Base-by-base conservation (phyloP, 2,797 vertebrate genomes). In the Hydrolagus colliei region DNA sequence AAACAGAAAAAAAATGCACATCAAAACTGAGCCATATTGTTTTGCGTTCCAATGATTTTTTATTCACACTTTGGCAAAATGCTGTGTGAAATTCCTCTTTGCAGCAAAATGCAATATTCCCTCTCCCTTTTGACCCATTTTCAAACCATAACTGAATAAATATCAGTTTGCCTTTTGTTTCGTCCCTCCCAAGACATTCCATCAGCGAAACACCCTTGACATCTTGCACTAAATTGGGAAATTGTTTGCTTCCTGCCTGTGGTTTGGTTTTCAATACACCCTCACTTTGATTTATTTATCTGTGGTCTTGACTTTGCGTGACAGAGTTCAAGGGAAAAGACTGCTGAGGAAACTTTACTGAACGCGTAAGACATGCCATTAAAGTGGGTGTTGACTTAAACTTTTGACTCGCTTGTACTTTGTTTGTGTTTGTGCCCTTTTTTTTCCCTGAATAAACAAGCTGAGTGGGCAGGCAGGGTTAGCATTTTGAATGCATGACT, bases 401-500 rank as follows among this genome's bases (percentile, higher is more conserved):
- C 79, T 84, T 84, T 84, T 84, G 79, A 68, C 18, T 4, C 76
- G 86, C 16, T 86, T 87, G 73, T 86, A 86, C 88, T 86, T 72
- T 91, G 90, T 92, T 92, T 92, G 89, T 90, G 87, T 88, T 90
- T 86, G 52, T 78, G 73, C 76, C 13, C 62, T 79, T 87, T 85
- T 78, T 85, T 90, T 91, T 92, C 91, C 91, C 91, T 87, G 88
- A 89, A 90, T 89, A 89, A 91, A 91, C 88, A 91, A 84, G 71
- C 65, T 27, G 14, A 84, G 32, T 52, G 32, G 79, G 79, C 65
- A 71, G 65, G 68, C 65, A 35, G 78, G 79, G 65, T 71, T 27
- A 41, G 16, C 9, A 84, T 52, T 84, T 84, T 84, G 63, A 84
- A 84, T 71, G 3, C 65, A 84, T 11, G 65, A 10, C 32, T 84